Base-by-base conservation (phyloP, 2,888 invertebrate species). In the Volucella zonaria region DNA sequence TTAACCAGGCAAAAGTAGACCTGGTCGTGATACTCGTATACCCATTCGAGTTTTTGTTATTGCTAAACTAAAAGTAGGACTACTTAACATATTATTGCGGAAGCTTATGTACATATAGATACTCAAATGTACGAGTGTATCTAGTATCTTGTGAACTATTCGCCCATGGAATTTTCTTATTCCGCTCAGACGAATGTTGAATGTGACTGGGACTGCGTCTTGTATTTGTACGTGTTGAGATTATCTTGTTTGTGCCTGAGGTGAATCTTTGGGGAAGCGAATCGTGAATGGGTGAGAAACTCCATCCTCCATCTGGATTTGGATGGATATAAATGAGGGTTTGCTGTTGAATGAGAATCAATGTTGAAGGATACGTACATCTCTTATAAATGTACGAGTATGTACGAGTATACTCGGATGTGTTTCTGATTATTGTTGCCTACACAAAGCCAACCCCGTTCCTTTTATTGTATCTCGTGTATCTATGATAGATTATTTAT, bases 141-240 rank as follows among this genome's bases (percentile, higher is more conserved):
- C 4, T 31, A 31, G 31, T 31, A 31, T 31, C 31, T 31, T 31
- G 6, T 31, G 2, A 31, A 31, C 6, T 31, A 12, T 10, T 40
- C 52, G 11, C 43, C 59, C 59, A 42, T 51, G 43, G 31, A 18
- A 61, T 61, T 52, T 68, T 31, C 31, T 52, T 61, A 70, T 62
- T 70, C 64, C 49, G 43, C 56, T 70, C 70, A 61, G 61, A 14
- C 70, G 43, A 51, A 68, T 64, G 61, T 56, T 58, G 56, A 18
- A 71, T 78, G 51, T 62, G 70, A 77, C 64, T 78, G 51, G 54
- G 70, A 77, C 64, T 70, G 70, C 45, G 42, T 64, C 40, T 54
- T n/a, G 51, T 31, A 51, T 56, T 62, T 18, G 62, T 76, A 76
- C 76, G 76, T 76, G 68, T 52, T 59, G 40, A 68, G 76, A 76